Evolutionary conservation across 2,797 vertebrate genomes (phyloP), one percentile per base, ranked within the genome.

Genomic region (Cossypha dichroa): DNA sequence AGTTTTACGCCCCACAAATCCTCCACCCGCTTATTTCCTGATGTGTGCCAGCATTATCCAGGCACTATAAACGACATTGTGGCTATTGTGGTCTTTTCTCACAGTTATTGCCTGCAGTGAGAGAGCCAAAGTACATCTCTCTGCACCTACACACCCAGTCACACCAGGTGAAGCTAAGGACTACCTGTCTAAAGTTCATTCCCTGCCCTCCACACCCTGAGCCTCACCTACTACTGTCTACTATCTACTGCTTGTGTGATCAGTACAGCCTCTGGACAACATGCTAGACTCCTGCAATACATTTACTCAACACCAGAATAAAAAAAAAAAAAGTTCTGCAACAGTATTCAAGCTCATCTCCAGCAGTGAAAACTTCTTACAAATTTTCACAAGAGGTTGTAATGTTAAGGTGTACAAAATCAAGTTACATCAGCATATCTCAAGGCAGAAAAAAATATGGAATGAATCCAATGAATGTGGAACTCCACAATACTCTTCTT

Each of bases 91-190:
- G 33, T 68, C 62, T 83, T 85, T 93, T 95, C 93, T 88, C 85
- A 87, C 67, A 92, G 92, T 86, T 81, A 72, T 3, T 81, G 73
- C 83, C 45, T 56, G 11, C 11, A 16, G 51, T 10, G 19, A 76
- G 26, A 72, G 78, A 83, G 92, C 74, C 93, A 96, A 96, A 97
- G 95, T 94, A 95, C 86, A 5, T 19, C 41, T 23, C 63, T 66
- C 41, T 64, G 74, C 58, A 68, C 45, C 45, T 77, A 88, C 89
- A 95, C 86, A 74, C 95, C 93, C 95, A 92, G 83, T 59, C 63
- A 83, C 12, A 9, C 21, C 11, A 73, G 82, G 87, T 90, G 52
- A 94, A 95, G 56, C 41, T 87, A 43, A 88, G 68, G 60, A 87
- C 85, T 88, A 48, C 41, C 40, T 63, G 93, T 85, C 48, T 88